Conservation (phyloP, 1,140 invertebrate species). For the Tetranychus urticae region DNA sequence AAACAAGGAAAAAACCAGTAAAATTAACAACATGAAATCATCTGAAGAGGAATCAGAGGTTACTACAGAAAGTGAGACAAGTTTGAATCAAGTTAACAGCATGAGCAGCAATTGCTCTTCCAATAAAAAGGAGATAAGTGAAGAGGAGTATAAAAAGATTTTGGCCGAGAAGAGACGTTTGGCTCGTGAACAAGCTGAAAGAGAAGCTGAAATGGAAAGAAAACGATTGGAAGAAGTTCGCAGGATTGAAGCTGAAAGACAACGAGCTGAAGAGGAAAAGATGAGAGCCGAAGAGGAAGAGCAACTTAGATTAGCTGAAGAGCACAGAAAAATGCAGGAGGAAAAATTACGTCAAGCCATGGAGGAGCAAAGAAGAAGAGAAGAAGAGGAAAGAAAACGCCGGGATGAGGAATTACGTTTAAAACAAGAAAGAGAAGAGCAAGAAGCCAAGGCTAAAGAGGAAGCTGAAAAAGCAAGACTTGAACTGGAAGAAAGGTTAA, state of each 20-base stretch:
- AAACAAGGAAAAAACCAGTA: no score
- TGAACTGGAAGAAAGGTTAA: slow-evolving; percentile 1
- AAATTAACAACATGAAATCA: no score
- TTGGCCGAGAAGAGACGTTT: background rate
- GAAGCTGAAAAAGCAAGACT: background rate
- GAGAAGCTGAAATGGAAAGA: slow-evolving; percentile 1
- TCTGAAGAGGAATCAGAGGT: no score
- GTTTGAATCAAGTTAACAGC: background rate
- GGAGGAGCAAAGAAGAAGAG: background rate
- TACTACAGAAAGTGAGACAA: background rate
- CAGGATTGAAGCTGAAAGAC: background rate
- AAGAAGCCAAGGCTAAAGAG: slow-evolving; percentile 2
- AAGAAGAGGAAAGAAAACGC: slow-evolving; percentile 2
- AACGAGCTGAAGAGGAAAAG: background rate
- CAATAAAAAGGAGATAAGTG: background rate
- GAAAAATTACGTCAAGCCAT: background rate
- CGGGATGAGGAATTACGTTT: background rate
- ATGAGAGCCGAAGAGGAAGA: background rate
- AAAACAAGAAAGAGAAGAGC: background rate
- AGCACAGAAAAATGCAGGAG: background rate
- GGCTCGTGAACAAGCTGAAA: slow-evolving; percentile 3
- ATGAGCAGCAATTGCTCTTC: background rate
- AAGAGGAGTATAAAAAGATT: slow-evolving; percentile 2
- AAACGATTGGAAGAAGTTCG: background rate
- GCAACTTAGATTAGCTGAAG: background rate